Percentiles rank a stretch among this genome's conserved stretches.
Conservation (phyloP, 2,888 invertebrate species). For the Polyommatus icarus region DNA sequence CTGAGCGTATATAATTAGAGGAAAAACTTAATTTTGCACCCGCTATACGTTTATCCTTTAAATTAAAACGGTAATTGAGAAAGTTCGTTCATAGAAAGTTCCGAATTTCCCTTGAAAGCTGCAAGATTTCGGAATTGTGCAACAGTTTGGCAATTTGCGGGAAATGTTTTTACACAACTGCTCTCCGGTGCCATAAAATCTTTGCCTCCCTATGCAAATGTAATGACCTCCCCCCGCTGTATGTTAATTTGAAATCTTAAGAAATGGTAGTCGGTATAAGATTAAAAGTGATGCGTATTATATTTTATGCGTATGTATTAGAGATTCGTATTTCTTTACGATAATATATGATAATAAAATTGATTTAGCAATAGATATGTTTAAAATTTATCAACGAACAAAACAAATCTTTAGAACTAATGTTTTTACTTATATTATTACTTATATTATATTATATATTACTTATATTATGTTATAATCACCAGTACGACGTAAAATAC, state of each 20-base stretch:
- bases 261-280: background rate
- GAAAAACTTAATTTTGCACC: conserved; percentile 21
- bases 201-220: conserved; percentile 15
- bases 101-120: conserved; percentile 27
- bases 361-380: no score
- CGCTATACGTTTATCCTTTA: conserved; percentile 31
- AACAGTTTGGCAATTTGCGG: conserved; percentile 30
- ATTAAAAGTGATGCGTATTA: background rate
- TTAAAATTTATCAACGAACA: no score
- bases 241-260: background rate
- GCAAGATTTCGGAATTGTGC: conserved; percentile 31
- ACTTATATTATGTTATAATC: no score
- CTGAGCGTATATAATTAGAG: conserved; percentile 37
- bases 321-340: no score
- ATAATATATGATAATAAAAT: no score
- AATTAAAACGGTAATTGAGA: conserved; percentile 32
- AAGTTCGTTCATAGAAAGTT: conserved; percentile 30
- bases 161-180: conserved; percentile 27
- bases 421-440: no score
- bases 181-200: background rate
- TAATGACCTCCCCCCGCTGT: conserved; percentile 9
- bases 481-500: no score
- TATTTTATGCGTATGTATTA: no score
- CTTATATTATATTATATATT: no score
- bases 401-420: no score